Percentiles rank a stretch among this genome's conserved stretches.
These are phyloP conservation scores for Centropus unirufus DNA, from an alignment of 2,113 vertebrate species.

Conservation along the genomic window DNA sequence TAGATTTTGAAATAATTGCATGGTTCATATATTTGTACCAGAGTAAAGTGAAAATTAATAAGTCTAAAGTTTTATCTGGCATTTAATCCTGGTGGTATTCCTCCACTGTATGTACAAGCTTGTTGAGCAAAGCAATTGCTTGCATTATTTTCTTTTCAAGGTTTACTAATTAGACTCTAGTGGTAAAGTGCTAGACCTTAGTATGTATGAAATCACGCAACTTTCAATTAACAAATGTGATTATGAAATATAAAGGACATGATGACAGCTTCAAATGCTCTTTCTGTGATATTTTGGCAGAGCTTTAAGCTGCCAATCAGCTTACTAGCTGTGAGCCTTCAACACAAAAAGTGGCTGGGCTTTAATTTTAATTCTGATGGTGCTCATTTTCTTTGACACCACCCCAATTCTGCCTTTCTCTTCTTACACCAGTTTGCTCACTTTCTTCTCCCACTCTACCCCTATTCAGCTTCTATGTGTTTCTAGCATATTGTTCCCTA, in stretches of 20 bases:
- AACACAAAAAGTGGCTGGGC: not conserved
- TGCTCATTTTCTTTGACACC: not conserved
- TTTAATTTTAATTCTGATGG: constrained; percentile 43
- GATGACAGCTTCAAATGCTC: not conserved
- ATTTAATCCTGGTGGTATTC: not conserved
- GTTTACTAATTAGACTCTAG: constrained; percentile 29
- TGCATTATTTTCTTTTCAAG: not conserved
- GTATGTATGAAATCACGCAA: not conserved
- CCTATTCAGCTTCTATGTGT: not conserved
- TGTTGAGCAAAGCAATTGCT: not conserved
- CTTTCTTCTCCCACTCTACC: not conserved
- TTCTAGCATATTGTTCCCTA: not conserved
- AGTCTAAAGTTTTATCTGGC: not conserved
- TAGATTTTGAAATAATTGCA: constrained; percentile 30
- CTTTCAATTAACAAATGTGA: constrained; percentile 22
- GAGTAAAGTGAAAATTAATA: constrained; percentile 41
- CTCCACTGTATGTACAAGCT: not conserved
- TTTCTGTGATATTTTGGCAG: not conserved
- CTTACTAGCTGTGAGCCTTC: not conserved
- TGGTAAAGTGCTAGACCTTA: not conserved
- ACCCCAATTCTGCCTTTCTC: constrained; percentile 11
- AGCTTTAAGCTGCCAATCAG: constrained; percentile 1
- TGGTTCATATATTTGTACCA: not conserved
- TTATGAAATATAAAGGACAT: constrained; percentile 19
- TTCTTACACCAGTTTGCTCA: not conserved